Evolutionary conservation across 2,888 invertebrate species (phyloP), one percentile per base, ranked within the genome.

Genomic region (Latrodectus hesperus): DNA sequence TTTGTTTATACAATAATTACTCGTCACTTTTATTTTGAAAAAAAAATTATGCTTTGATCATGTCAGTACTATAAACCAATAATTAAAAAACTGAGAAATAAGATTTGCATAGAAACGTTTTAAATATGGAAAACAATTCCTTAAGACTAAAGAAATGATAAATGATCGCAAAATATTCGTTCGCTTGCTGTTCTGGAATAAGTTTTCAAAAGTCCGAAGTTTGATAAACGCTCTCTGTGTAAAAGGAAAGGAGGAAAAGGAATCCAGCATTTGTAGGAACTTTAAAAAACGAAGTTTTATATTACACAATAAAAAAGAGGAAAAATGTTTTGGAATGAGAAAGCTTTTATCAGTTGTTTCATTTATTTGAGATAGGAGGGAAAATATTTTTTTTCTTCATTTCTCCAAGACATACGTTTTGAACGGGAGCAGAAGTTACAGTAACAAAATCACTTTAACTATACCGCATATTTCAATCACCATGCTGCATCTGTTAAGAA

Each of bases 401-500:
- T 75, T 74, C 38, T 75, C 64, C 38, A 10, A 64, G 71, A 72
- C 26, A 17, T 64, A 22, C 51, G 72, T 51, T 72, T 80, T 71
- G 49, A 38, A 11, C 60, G 71, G 9, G 68, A 79, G 17, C 70
- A 12, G 79, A 55, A 80, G 71, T 22, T 68, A 71, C 64, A 72
- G 71, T 67, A 82, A 74, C 70, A 78, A 53, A 65, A 64, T 67
- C 51, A 11, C 73, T 81, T 75, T 82, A 75, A 82, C 65, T 65
- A 17, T 67, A 49, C 73, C 73, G 49, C 82, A 74, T 53, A 68
- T 75, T 82, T 75, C 74, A 75, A 82, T 82, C 74, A 26, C 38
- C 67, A 52, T 64, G 55, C 68, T 75, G 82, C 74, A 82, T 82
- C 74, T 75, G 52, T 82, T 82, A 82, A 74, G 49, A 73, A 14